Conservation (phyloP, 2,888 invertebrate species). For the Macrosoma leucophasiata region DNA sequence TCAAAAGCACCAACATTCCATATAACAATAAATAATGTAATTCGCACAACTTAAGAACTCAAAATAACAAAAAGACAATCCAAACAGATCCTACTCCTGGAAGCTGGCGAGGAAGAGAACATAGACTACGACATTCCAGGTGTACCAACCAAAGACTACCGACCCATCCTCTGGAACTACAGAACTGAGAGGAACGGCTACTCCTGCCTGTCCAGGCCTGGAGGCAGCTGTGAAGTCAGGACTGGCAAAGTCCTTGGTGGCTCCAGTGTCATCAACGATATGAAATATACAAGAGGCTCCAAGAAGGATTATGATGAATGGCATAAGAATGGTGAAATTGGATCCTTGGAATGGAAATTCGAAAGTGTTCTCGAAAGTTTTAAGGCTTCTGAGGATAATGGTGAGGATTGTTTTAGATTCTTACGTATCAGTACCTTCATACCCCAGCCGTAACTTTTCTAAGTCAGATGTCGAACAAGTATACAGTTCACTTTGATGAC, state of each 20-base stretch:
- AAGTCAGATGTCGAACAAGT: no score
- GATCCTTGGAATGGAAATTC: conserved; percentile 62
- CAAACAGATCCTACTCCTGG: conserved; percentile 52
- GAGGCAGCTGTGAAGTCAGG: conserved; percentile 60
- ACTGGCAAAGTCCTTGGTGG: conserved; percentile 67
- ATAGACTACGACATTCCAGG: conserved; percentile 66
- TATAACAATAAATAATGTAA: no score
- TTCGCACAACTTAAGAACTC: no score
- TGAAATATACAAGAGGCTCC: conserved; percentile 66
- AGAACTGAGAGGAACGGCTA: conserved; percentile 59
- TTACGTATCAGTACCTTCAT: no score
- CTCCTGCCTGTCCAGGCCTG: conserved; percentile 61
- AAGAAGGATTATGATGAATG: conserved; percentile 64
- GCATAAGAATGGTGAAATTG: conserved; percentile 47
- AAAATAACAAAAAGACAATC: no score
- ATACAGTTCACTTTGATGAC: no score
- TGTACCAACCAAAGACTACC: conserved; percentile 54
- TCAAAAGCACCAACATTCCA: no score
- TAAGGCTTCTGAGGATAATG: conserved; percentile 64
- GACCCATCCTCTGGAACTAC: conserved; percentile 64
- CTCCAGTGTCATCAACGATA: conserved; percentile 61
- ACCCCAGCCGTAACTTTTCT: no score
- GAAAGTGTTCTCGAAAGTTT: conserved; percentile 61
- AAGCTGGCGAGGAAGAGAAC: conserved; percentile 63
- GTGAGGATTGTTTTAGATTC: conserved; percentile 37